Evolutionary conservation across 92 coral and sea anemone species (phyloP).

Genomic region (Epizoanthus rinbou): DNA sequence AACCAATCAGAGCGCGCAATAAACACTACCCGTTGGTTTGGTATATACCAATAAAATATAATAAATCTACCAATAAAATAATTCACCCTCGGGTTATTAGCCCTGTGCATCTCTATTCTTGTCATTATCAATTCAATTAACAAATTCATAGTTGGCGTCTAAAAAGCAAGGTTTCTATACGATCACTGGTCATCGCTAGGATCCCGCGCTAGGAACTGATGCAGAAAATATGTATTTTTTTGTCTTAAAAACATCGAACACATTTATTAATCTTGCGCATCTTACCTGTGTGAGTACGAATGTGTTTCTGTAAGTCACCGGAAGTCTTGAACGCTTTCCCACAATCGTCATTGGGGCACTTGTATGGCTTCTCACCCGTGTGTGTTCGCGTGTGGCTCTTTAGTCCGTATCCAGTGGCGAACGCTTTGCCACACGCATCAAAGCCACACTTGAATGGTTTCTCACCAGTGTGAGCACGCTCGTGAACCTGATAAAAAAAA

Average conservation of each 20-base stretch:
- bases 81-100: no score
- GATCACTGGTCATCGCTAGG: no score
- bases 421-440: constrained; percentile 91
- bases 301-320: constrained; percentile 97
- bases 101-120: no score
- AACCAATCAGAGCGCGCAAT: no score
- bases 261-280: not conserved
- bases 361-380: constrained; percentile 97
- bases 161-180: no score
- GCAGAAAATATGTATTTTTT: no score
- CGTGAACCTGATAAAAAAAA: constrained; percentile 77
- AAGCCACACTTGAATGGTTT: constrained; percentile 92
- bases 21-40: no score
- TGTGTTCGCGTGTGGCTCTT: constrained; percentile 98
- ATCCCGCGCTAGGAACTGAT: no score
- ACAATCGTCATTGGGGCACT: constrained; percentile 78
- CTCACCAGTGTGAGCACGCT: constrained; percentile 96
- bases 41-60: no score
- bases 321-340: constrained; percentile 97
- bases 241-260: not conserved
- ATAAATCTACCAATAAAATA: no score
- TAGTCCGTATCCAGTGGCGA: constrained; percentile 96
- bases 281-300: constrained; percentile 95
- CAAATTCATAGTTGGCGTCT: no score
- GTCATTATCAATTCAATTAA: no score